Conservation (phyloP, 2,888 invertebrate species). For the Troides aeacus region DNA sequence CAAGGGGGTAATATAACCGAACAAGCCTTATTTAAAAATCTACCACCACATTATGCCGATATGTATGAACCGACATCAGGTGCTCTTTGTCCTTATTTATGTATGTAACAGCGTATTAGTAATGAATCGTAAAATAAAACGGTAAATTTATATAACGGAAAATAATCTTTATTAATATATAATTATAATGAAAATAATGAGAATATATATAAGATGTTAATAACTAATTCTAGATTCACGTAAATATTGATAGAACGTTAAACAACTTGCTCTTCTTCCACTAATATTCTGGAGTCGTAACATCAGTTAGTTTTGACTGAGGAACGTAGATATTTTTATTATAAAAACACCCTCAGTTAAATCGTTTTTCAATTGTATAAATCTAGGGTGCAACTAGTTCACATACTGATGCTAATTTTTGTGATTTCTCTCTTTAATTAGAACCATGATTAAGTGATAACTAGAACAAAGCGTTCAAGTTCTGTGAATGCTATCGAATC, state of each 20-base stretch:
- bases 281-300: too few species aligned
- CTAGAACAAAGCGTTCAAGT: neutral
- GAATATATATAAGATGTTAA: too few species aligned
- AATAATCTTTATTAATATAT: neutral
- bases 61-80: neutral
- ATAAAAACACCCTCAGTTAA: neutral
- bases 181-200: too few species aligned
- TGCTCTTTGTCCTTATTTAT: neutral
- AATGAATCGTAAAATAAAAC: neutral
- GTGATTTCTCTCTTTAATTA: neutral
- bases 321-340: neutral
- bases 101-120: neutral
- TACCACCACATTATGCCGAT: slow-evolving; percentile 22
- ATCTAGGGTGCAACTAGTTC: neutral
- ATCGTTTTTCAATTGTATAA: neutral
- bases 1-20: slow-evolving; percentile 64
- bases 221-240: too few species aligned
- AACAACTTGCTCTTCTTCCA: too few species aligned
- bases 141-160: neutral
- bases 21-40: slow-evolving; percentile 30
- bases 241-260: too few species aligned
- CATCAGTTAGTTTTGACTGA: neutral
- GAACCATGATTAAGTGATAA: neutral
- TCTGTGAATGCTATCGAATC: neutral
- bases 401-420: too few species aligned